Conservation (phyloP, 2,888 invertebrate genomes). For the Stratiomys singularior region DNA sequence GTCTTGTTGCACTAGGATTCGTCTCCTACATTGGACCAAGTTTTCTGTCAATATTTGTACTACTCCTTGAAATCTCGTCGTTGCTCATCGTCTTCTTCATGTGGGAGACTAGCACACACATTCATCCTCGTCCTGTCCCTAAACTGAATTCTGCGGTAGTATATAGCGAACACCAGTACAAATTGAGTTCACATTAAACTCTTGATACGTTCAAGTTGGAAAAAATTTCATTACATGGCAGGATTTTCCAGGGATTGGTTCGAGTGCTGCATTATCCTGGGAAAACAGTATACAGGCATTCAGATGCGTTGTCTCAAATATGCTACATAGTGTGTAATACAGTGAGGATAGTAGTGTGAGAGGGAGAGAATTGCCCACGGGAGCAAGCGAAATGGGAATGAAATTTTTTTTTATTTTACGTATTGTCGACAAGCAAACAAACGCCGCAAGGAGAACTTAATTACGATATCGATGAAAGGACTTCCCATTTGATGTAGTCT, state of each 20-base stretch:
- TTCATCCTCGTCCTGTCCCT: neutral
- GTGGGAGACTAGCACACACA: no score
- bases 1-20: neutral
- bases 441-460: constrained; percentile 50
- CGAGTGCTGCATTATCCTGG: neutral
- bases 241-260: constrained; percentile 28
- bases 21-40: neutral
- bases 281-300: neutral
- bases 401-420: neutral
- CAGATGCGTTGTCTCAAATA: neutral
- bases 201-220: neutral
- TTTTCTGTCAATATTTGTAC: constrained; percentile 26
- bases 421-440: constrained; percentile 15
- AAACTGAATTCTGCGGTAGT: neutral
- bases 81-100: no score
- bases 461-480: constrained; percentile 51
- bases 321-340: neutral
- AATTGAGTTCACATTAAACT: constrained; percentile 11
- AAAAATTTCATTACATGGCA: constrained; percentile 34
- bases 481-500: constrained; percentile 45
- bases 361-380: neutral
- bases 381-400: neutral
- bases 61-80: constrained; percentile 9
- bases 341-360: neutral
- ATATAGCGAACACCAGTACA: neutral